Conservation (phyloP, 2,797 vertebrate species). For the Sciaenops ocellatus region DNA sequence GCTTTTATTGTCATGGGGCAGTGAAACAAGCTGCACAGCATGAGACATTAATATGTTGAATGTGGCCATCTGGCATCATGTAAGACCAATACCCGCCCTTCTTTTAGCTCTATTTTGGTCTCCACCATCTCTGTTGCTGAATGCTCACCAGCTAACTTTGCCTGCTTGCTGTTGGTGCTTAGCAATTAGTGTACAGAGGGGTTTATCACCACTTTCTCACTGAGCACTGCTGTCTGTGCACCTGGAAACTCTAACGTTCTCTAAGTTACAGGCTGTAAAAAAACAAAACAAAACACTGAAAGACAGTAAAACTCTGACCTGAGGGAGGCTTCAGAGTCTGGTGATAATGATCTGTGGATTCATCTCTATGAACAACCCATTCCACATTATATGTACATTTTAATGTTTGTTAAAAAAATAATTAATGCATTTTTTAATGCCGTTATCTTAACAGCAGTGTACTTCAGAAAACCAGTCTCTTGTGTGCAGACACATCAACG, state of each 20-base stretch:
- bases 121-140: background rate
- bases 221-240: background rate
- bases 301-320: background rate
- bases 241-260: background rate
- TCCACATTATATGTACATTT: background rate
- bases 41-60: background rate
- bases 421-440: background rate
- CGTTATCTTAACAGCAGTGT: background rate
- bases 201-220: background rate
- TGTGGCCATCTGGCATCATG: background rate
- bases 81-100: background rate
- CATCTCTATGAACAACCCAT: background rate
- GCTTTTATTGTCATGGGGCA: background rate
- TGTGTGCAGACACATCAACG: slow-evolving; percentile 21
- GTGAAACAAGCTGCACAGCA: background rate
- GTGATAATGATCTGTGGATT: background rate
- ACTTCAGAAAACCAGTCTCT: background rate
- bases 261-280: background rate
- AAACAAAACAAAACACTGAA: slow-evolving; percentile 4
- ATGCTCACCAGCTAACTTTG: background rate
- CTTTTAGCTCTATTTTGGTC: background rate
- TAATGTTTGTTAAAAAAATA: background rate
- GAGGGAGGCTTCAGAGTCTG: background rate
- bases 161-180: background rate
- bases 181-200: background rate